Evolutionary conservation across 2,888 invertebrate genomes (phyloP), one percentile per base, ranked within the genome.

Genomic region (Troglohyphantes excavatus): DNA sequence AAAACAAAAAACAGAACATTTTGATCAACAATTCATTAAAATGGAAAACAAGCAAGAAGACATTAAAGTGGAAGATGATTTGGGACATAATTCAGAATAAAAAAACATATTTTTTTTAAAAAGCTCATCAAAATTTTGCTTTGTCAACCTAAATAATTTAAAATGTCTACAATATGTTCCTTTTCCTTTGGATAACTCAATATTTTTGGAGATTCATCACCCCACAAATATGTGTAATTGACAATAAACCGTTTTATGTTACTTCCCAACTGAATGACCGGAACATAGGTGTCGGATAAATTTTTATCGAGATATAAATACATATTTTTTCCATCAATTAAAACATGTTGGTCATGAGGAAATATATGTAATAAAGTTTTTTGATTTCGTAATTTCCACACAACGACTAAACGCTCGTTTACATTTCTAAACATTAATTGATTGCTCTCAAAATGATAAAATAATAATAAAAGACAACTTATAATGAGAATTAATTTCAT

Each of bases 401-500:
- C n/a, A 59, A 76, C 19, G 2, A 61, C 33, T 17, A 76, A 7
- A 0, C 61, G 59, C 33, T 76, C 76, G 39, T 76, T 76, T 0
- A 61, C n/a, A 29, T 33, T 33, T 61, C 27, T 33, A 21, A 11
- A 21, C 1, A 61, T 33, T n/a, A 59, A 76, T 33, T 21, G 19
- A 0, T 29, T 61, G 6, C 21, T 76, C 21, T 76, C 61, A 76
- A 76, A 76, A 33, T 76, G 17, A 61, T 76, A 76, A 13, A 76
- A 76, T 13, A 76, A 76, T 76, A 76, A 76, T 76, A 76, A 76
- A 76, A 76, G 76, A 76, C 76, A 76, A 29, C 29, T 19, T 29
- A 76, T 21, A 0, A 76, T 76, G 61, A 76, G 17, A 61, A 76
- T 76, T 2, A 61, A 76, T 59, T 59, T 76, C 59, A 76, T 76